These are phyloP conservation scores for Oryctes rhinoceros DNA, from an alignment of 1,140 invertebrate genomes.

Conservation along the genomic window DNA sequence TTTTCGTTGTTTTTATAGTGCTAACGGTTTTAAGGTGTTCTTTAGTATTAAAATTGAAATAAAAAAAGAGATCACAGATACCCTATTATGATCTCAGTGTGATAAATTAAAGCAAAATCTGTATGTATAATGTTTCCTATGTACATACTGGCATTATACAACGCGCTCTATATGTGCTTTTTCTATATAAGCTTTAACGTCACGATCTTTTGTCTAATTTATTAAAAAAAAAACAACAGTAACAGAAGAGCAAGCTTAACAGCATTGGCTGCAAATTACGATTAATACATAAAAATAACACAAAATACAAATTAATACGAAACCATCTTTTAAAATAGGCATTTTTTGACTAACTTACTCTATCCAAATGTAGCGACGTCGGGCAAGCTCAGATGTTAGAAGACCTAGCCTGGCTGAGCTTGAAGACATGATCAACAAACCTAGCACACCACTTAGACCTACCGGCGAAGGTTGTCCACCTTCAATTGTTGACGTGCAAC, in stretches of 20 bases:
- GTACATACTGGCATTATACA: conserved; percentile 23
- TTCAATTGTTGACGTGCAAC: conserved; percentile 86
- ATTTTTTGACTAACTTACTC: neutral
- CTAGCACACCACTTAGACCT: conserved; percentile 85
- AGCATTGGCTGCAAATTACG: conserved; percentile 30
- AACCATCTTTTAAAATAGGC: neutral
- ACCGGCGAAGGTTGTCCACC: conserved; percentile 82
- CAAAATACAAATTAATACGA: conserved; percentile 19
- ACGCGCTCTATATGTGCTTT: conserved; percentile 24
- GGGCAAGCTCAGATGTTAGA: conserved; percentile 85
- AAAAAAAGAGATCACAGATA: neutral
- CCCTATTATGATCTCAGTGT: conserved; percentile 15
- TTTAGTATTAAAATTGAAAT: conserved; percentile 21
- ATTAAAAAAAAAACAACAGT: conserved; percentile 1
- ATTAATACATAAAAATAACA: conserved; percentile 34
- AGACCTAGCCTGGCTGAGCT: conserved; percentile 87
- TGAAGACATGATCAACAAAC: conserved; percentile 88
- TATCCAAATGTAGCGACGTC: conserved; percentile 71
- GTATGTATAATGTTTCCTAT: conserved; percentile 18
- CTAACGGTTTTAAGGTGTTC: conserved; percentile 35
- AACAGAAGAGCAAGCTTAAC: conserved; percentile 18
- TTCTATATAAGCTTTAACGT: conserved; percentile 4
- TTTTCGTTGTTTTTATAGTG: conserved; percentile 24
- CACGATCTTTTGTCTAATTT: conserved; percentile 7
- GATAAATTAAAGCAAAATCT: conserved; percentile 2